Evolutionary conservation across 2,888 invertebrate genomes (phyloP).

Genomic region (Latrodectus hesperus): DNA sequence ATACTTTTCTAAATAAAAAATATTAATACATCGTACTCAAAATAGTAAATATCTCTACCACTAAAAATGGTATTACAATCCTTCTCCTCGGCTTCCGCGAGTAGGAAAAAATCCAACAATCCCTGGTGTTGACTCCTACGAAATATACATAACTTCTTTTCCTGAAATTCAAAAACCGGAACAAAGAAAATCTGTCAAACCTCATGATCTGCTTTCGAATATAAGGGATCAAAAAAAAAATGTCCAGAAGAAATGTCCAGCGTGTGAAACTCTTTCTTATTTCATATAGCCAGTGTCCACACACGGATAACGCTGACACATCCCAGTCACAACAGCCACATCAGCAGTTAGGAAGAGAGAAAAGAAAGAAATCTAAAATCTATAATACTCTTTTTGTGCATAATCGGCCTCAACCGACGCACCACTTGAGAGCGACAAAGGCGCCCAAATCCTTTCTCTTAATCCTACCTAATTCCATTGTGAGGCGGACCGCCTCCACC

Average conservation of each 20-base stretch:
- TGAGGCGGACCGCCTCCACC: conserved; percentile 26
- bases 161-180: background rate
- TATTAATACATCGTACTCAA: too few relatives aligned
- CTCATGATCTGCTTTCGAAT: conserved; percentile 9
- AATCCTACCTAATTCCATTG: conserved; percentile 67
- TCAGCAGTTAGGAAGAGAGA: conserved; percentile 44
- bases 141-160: background rate
- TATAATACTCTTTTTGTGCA: conserved; percentile 67
- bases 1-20: too few relatives aligned
- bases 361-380: conserved; percentile 41
- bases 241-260: conserved; percentile 1
- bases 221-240: background rate
- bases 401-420: conserved; percentile 63
- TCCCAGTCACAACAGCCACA: conserved; percentile 38
- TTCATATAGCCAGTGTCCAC: conserved; percentile 37
- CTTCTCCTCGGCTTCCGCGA: background rate
- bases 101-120: background rate
- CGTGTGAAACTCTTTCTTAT: conserved; percentile 8
- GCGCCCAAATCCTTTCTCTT: conserved; percentile 65
- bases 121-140: background rate
- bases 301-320: conserved; percentile 22
- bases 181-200: conserved; percentile 11
- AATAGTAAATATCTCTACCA: too few relatives aligned
- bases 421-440: conserved; percentile 63
- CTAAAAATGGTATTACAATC: too few relatives aligned